A percentile compares a stretch with the other conserved stretches of the same genome.
Evolutionary conservation across 2,888 invertebrate genomes (phyloP).

Genomic region (Oscheius onirici): DNA sequence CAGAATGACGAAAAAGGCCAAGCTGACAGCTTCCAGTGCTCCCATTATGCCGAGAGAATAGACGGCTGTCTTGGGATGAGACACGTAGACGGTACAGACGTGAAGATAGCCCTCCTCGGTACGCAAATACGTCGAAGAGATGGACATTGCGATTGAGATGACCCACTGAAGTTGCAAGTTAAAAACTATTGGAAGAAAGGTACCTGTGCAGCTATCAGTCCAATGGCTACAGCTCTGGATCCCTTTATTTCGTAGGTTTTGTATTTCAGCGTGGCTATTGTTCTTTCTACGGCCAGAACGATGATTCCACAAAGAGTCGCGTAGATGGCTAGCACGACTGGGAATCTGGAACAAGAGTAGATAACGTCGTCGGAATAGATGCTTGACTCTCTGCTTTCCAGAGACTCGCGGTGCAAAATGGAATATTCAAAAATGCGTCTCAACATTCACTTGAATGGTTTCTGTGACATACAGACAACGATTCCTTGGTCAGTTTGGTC

Average conservation of each 20-base stretch:
- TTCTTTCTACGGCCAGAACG: conserved; percentile 51
- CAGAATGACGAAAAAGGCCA: conserved; percentile 47
- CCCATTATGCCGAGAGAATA: conserved; percentile 51
- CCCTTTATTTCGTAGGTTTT: conserved; percentile 52
- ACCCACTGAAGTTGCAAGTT: conserved; percentile 38
- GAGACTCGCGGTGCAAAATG: too few species aligned
- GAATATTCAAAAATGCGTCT: too few species aligned
- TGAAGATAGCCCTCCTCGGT: conserved; percentile 49
- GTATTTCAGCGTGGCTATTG: conserved; percentile 52
- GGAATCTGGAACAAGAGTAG: conserved; percentile 36
- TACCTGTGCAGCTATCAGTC: conserved; percentile 42
- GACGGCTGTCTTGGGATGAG: conserved; percentile 55
- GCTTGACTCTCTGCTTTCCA: too few species aligned
- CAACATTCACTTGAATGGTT: too few species aligned
- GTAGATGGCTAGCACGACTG: conserved; percentile 53
- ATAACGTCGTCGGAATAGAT: too few species aligned
- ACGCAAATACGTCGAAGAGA: conserved; percentile 41
- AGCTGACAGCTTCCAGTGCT: conserved; percentile 40
- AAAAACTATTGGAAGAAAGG: neutral
- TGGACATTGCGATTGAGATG: conserved; percentile 42
- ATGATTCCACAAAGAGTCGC: conserved; percentile 53
- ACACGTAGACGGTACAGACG: conserved; percentile 54
- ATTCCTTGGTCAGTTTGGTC: too few species aligned
- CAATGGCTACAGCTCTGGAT: conserved; percentile 39
- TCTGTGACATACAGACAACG: too few species aligned